Evolutionary conservation across 2,113 vertebrate genomes (phyloP).

Genomic region (Muscicapa adusta): DNA sequence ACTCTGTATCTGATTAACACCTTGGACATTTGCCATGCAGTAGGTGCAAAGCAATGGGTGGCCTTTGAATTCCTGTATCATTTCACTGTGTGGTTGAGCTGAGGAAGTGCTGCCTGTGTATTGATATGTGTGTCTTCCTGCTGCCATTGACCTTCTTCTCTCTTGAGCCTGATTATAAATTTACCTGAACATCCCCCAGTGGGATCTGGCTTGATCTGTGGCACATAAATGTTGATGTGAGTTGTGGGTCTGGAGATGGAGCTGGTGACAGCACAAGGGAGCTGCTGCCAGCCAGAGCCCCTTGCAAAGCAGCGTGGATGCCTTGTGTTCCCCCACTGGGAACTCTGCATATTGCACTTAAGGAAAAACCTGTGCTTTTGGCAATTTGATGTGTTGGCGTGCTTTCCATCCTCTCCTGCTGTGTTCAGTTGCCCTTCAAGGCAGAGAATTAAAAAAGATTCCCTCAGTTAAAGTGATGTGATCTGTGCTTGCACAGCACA

Average conservation of each 20-base stretch:
- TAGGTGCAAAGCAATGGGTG: not conserved
- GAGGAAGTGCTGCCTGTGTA: not conserved
- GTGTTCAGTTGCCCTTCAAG: slow-evolving; percentile 4
- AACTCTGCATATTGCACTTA: not conserved
- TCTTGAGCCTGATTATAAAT: not conserved
- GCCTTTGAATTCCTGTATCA: not conserved
- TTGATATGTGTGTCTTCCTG: not conserved
- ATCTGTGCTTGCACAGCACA: slow-evolving; percentile 21
- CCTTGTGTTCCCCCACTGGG: not conserved
- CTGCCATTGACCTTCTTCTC: not conserved
- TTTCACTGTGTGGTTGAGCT: not conserved
- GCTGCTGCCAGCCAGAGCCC: not conserved
- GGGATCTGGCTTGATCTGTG: not conserved
- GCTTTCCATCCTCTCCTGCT: not conserved
- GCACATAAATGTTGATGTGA: not conserved
- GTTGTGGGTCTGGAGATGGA: not conserved
- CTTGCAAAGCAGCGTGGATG: not conserved
- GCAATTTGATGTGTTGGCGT: not conserved
- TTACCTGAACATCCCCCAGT: not conserved
- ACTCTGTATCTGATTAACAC: not conserved
- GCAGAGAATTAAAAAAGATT: slow-evolving; percentile 23
- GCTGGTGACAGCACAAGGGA: not conserved
- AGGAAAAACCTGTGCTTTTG: slow-evolving; percentile 29
- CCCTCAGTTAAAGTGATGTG: not conserved
- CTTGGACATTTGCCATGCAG: not conserved